phyloP scores from a whole-genome alignment of 1,140 invertebrate species.

The Listronotus oregonensis region DNA sequence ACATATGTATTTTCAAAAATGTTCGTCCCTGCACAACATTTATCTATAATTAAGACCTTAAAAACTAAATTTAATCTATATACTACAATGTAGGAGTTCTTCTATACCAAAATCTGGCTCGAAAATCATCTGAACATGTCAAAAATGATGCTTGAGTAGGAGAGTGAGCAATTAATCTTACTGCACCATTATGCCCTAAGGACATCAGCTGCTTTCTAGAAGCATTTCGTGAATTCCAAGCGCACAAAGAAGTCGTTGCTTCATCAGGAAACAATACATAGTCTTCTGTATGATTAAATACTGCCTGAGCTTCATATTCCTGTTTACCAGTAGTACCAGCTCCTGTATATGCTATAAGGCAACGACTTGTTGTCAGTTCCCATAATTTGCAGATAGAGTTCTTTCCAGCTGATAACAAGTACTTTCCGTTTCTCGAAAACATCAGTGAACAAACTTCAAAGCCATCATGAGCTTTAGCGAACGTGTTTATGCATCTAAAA shows the following conservation, averaged over 20 bases:
- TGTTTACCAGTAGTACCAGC: conserved; percentile 85
- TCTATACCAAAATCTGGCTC: conserved; percentile 95
- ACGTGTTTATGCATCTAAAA: conserved; percentile 84
- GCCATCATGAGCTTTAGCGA: conserved; percentile 91
- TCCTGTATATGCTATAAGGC: conserved; percentile 93
- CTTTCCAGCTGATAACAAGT: conserved; percentile 92
- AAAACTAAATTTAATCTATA: background rate
- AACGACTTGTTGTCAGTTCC: conserved; percentile 95
- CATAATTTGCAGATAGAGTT: conserved; percentile 97
- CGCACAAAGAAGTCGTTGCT: conserved; percentile 95
- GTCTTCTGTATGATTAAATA: conserved; percentile 99
- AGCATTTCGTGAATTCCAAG: conserved; percentile 98
- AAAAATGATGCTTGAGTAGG: conserved; percentile 93
- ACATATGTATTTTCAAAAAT: too few species aligned
- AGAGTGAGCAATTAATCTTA: conserved; percentile 91
- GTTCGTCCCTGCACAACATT: too few species aligned
- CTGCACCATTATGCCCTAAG: conserved; percentile 93
- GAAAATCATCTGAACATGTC: conserved; percentile 96
- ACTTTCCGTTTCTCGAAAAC: conserved; percentile 98
- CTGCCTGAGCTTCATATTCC: conserved; percentile 90
- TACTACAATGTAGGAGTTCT: conserved; percentile 63
- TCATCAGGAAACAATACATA: conserved; percentile 98
- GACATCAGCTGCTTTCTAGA: conserved; percentile 90
- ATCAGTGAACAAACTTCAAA: conserved; percentile 91
- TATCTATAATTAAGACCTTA: background rate